phyloP scores from a whole-genome alignment of 2,888 invertebrate genomes.

The Sycophila texana region DNA sequence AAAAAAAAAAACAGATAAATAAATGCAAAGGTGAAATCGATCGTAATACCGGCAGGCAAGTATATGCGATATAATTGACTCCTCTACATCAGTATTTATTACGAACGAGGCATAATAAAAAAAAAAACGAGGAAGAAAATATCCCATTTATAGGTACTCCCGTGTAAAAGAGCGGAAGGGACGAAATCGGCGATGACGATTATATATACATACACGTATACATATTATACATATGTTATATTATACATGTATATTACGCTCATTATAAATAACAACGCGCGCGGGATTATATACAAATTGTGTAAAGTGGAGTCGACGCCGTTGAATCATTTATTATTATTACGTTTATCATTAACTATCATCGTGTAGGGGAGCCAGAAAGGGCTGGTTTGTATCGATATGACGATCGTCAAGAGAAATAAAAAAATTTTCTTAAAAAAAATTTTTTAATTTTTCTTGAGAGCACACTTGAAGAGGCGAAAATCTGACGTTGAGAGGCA shows the following conservation, averaged over 20 bases:
- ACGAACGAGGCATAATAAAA: slow-evolving; percentile 51
- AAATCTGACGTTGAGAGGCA: neutral
- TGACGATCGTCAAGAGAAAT: slow-evolving; percentile 38
- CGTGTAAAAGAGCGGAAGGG: slow-evolving; percentile 10
- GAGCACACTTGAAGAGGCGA: too few species aligned
- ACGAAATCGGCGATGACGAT: slow-evolving; percentile 21
- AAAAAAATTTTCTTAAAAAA: neutral
- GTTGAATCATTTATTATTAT: slow-evolving; percentile 19
- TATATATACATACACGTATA: slow-evolving; percentile 54
- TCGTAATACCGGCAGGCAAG: slow-evolving; percentile 60
- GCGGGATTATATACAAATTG: slow-evolving; percentile 19
- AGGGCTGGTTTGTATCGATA: slow-evolving; percentile 44
- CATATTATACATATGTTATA: slow-evolving; percentile 54
- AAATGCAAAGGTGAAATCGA: slow-evolving; percentile 13
- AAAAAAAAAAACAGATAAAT: neutral
- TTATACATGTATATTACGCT: slow-evolving; percentile 54
- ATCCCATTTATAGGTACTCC: slow-evolving; percentile 49
- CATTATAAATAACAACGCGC: slow-evolving; percentile 49
- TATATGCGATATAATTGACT: slow-evolving; percentile 59
- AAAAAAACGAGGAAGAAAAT: neutral
- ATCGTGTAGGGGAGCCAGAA: slow-evolving; percentile 13
- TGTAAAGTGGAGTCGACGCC: slow-evolving; percentile 21
- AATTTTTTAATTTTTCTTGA: neutral
- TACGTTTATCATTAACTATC: slow-evolving; percentile 36
- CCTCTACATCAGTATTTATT: slow-evolving; percentile 70